Percentiles rank a stretch among this genome's conserved stretches.
Conservation (phyloP, 2,797 vertebrate genomes). For the Calcarius lapponicus region DNA sequence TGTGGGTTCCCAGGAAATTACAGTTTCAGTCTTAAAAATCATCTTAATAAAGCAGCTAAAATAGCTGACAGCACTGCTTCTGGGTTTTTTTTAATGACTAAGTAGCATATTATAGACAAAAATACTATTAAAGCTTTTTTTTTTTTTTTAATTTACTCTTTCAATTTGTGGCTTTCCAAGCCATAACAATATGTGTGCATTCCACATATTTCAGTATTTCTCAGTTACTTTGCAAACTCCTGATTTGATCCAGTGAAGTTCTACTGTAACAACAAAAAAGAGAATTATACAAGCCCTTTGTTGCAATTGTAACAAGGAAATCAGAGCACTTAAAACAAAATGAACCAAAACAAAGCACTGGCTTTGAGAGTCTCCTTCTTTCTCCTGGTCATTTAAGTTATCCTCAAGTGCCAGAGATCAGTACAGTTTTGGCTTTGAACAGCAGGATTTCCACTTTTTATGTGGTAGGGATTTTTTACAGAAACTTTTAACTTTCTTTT, state of each 20-base stretch:
- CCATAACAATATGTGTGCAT: not conserved
- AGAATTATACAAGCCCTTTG: not conserved
- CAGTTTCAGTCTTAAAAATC: not conserved
- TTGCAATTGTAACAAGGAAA: not conserved
- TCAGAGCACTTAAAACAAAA: not conserved
- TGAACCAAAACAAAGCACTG: not conserved
- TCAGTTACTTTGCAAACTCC: not conserved
- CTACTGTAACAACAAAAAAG: not conserved
- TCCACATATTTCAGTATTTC: not conserved
- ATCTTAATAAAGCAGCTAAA: not conserved
- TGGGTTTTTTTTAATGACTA: not conserved
- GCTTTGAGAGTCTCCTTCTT: not conserved
- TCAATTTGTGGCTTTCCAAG: not conserved
- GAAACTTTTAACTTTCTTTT: not conserved
- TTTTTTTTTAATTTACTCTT: not conserved
- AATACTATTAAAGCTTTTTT: not conserved
- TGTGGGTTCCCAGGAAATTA: conserved; percentile 52
- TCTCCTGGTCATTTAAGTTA: not conserved
- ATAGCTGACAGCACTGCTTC: not conserved
- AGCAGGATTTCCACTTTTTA: not conserved
- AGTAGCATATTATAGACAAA: not conserved
- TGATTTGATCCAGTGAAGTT: not conserved
- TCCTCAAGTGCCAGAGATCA: not conserved
- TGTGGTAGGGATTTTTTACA: not conserved
- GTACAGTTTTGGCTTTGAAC: not conserved